Conservation (phyloP, 1,140 invertebrate genomes). For the Bradysia coprophila region DNA sequence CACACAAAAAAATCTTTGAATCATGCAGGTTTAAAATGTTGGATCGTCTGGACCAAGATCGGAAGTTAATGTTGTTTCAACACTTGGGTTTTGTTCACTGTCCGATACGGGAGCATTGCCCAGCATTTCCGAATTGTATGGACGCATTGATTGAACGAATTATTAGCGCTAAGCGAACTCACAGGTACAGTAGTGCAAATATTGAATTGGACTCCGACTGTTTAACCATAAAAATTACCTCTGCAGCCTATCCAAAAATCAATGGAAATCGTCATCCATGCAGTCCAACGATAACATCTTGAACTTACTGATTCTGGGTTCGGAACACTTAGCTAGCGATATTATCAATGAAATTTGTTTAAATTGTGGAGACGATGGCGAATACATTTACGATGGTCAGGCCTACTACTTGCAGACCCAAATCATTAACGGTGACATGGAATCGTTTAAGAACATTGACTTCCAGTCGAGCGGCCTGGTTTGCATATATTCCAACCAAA, state of each 20-base stretch:
- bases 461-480: slow-evolving; percentile 39
- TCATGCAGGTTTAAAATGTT: slow-evolving; percentile 68
- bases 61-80: slow-evolving; percentile 84
- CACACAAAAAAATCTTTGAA: too few species aligned
- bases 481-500: slow-evolving; percentile 79
- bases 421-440: slow-evolving; percentile 62
- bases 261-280: slow-evolving; percentile 41
- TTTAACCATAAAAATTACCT: too few species aligned
- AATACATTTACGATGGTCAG: slow-evolving; percentile 67
- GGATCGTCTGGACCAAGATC: slow-evolving; percentile 82
- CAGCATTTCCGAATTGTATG: slow-evolving; percentile 75
- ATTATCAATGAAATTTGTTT: slow-evolving; percentile 50
- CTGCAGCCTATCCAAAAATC: slow-evolving; percentile 19
- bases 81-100: slow-evolving; percentile 93
- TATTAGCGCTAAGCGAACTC: slow-evolving; percentile 38
- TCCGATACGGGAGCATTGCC: slow-evolving; percentile 85
- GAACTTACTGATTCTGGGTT: slow-evolving; percentile 55
- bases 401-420: slow-evolving; percentile 70
- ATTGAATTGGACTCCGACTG: not conserved
- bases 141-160: slow-evolving; percentile 67
- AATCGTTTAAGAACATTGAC: slow-evolving; percentile 24
- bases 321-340: slow-evolving; percentile 56
- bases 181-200: slow-evolving; percentile 24
- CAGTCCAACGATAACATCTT: slow-evolving; percentile 45
- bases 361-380: slow-evolving; percentile 49